Conservation (phyloP, 1,140 invertebrate species). For the Heliconius himera region DNA sequence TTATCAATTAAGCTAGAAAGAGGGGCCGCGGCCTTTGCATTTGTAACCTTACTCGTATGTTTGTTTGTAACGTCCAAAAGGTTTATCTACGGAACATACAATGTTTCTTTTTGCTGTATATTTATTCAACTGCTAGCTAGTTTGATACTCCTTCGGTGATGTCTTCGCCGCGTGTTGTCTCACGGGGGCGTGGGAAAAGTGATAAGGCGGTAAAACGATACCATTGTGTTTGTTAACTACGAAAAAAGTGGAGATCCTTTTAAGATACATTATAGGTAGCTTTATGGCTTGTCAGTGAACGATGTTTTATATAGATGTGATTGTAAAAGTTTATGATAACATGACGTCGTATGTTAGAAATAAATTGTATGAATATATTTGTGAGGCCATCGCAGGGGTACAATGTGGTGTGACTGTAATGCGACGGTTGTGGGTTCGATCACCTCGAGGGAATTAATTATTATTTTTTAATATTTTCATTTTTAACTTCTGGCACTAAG, state of each 20-base stretch:
- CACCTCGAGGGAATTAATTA: no score
- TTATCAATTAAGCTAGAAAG: constrained; percentile 3
- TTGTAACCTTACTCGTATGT: not conserved
- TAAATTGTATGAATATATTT: not conserved
- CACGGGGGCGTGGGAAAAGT: constrained; percentile 55
- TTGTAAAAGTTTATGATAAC: not conserved
- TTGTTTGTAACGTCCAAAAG: constrained; percentile 1
- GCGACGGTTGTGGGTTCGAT: no score
- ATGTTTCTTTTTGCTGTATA: not conserved
- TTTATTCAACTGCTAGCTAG: constrained; percentile 8
- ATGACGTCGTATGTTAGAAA: not conserved
- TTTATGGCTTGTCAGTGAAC: not conserved
- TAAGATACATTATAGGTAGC: not conserved
- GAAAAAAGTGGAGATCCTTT: constrained; percentile 10
- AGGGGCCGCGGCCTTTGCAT: not conserved
- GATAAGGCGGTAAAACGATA: constrained; percentile 38
- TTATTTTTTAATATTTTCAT: no score
- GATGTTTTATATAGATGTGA: not conserved
- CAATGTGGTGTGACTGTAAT: no score
- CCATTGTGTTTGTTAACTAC: constrained; percentile 4
- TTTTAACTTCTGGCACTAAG: no score
- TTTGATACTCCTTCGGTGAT: constrained; percentile 8
- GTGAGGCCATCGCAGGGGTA: no score
- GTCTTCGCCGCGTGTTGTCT: no score
- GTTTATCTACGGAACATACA: not conserved